Conservation (phyloP, 2,888 invertebrate genomes). For the Tiphia femorata region DNA sequence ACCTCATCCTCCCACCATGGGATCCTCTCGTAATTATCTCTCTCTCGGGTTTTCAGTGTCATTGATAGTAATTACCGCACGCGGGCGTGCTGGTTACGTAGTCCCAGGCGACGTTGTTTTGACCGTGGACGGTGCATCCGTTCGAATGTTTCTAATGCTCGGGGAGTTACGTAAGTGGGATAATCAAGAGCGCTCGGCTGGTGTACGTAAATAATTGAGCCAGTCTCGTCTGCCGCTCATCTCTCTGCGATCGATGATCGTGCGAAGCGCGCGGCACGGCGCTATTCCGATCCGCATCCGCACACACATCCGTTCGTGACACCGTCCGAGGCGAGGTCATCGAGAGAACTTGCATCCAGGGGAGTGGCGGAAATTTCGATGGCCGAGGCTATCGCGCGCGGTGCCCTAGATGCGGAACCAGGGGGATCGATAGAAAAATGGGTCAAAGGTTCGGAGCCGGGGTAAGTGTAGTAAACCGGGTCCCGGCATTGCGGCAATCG, state of each 20-base stretch:
- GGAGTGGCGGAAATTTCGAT: slow-evolving; percentile 40
- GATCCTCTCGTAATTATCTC: no score
- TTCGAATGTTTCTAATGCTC: not conserved
- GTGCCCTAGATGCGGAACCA: slow-evolving; percentile 34
- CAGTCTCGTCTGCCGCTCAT: no score
- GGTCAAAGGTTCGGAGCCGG: slow-evolving; percentile 57
- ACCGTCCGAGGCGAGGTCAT: slow-evolving; percentile 1
- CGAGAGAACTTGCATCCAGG: slow-evolving; percentile 6
- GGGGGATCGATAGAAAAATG: slow-evolving; percentile 62
- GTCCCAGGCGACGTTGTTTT: not conserved
- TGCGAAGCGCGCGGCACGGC: not conserved
- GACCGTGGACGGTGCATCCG: not conserved
- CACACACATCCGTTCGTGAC: not conserved
- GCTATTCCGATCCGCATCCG: not conserved
- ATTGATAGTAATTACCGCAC: no score
- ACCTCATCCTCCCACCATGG: no score
- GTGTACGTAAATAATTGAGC: not conserved
- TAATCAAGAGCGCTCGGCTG: not conserved
- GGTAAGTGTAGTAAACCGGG: slow-evolving; percentile 17
- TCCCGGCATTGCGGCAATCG: not conserved
- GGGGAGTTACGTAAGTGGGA: not conserved
- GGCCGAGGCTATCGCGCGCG: slow-evolving; percentile 23
- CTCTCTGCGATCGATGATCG: not conserved
- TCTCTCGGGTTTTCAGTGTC: no score
- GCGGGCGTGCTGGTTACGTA: no score